A percentile compares a stretch with the other conserved stretches of the same genome.
These are phyloP conservation scores for Hirtodrosophila cameraria DNA, from an alignment of 2,888 invertebrate genomes.

Conservation along the genomic window DNA sequence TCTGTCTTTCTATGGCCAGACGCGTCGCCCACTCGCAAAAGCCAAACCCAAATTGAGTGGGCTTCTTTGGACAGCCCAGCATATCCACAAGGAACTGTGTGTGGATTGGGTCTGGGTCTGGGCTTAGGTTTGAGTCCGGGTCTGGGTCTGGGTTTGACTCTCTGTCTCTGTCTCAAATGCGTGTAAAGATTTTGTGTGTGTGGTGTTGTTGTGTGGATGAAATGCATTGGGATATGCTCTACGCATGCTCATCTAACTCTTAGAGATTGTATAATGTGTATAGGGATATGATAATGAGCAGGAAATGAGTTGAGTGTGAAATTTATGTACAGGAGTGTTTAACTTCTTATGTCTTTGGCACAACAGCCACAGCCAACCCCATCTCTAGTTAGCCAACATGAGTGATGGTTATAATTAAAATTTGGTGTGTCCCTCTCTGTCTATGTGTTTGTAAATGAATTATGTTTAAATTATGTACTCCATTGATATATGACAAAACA, in stretches of 20 bases:
- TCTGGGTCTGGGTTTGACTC: background rate
- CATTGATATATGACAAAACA: conserved; percentile 39
- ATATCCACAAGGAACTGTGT: conserved; percentile 10
- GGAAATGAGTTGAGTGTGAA: conserved; percentile 80
- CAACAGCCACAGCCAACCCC: too few species aligned
- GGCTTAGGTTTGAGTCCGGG: background rate
- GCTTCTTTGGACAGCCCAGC: conserved; percentile 64
- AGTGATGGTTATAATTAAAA: conserved; percentile 72
- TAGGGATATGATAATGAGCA: conserved; percentile 74
- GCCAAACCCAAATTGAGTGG: conserved; percentile 71
- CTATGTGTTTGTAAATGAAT: conserved; percentile 27
- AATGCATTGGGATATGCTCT: conserved; percentile 21
- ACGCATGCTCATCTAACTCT: conserved; percentile 60
- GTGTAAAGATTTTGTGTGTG: conserved; percentile 4
- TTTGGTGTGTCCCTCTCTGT: conserved; percentile 30
- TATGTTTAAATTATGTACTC: conserved; percentile 55
- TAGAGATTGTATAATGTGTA: conserved; percentile 49
- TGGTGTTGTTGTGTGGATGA: conserved; percentile 1
- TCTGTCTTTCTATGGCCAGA: too few species aligned
- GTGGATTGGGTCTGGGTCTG: background rate
- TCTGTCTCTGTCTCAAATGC: conserved; percentile 3
- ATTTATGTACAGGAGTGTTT: conserved; percentile 75
- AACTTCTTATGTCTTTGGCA: conserved; percentile 16
- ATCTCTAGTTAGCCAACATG: conserved; percentile 48
- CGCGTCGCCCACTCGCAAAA: conserved; percentile 64